phyloP scores from a whole-genome alignment of 1,140 invertebrate species.

The Odontomachus brunneus region DNA sequence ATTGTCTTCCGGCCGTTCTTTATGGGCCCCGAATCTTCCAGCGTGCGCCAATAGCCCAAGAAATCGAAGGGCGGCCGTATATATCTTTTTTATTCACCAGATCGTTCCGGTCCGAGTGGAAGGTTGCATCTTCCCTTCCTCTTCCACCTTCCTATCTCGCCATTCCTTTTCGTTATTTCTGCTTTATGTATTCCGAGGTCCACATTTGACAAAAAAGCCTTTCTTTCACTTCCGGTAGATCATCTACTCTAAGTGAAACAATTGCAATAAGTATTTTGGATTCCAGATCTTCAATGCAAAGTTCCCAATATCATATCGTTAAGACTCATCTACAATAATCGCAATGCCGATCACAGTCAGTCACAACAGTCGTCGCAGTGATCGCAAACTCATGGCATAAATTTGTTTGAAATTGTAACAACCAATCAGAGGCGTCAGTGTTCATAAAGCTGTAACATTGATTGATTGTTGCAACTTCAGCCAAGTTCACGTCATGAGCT shows the following conservation, averaged over 20 bases:
- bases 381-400: too few relatives aligned
- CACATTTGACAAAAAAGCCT: not conserved
- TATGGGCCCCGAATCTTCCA: slow-evolving; percentile 68
- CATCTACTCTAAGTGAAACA: not conserved
- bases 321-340: too few relatives aligned
- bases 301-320: too few relatives aligned
- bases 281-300: too few relatives aligned
- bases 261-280: too few relatives aligned
- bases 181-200: not conserved
- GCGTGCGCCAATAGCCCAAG: slow-evolving; percentile 68
- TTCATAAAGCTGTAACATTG: too few relatives aligned
- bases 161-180: not conserved
- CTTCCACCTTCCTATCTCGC: not conserved
- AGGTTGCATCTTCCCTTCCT: not conserved
- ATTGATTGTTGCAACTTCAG: too few relatives aligned
- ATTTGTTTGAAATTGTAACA: too few relatives aligned
- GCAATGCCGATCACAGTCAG: too few relatives aligned
- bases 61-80: slow-evolving; percentile 64
- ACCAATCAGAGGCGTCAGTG: too few relatives aligned
- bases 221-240: not conserved
- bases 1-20: slow-evolving; percentile 78
- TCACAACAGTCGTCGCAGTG: too few relatives aligned
- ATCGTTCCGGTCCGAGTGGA: slow-evolving; percentile 5
- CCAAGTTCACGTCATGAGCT: too few relatives aligned
- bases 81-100: slow-evolving; percentile 38